Percentiles rank a stretch among this genome's conserved stretches.
These are phyloP conservation scores for Diabrotica virgifera DNA, from an alignment of 1,140 invertebrate species.

Conservation along the genomic window DNA sequence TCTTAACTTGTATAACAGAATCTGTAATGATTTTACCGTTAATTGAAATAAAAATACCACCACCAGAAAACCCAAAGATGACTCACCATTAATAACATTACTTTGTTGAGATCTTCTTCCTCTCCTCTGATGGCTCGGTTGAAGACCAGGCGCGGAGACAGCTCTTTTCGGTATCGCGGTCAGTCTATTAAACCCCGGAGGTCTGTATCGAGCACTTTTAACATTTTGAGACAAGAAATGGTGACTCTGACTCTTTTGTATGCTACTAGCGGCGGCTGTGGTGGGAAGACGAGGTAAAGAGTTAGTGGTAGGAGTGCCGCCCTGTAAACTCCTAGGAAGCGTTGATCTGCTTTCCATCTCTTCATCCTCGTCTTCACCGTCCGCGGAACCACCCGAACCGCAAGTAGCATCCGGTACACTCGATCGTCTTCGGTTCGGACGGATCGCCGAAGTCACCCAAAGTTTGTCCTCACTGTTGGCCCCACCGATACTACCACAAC, in stretches of 20 bases:
- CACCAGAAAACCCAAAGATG: constrained; percentile 4
- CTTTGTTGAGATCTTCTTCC: constrained; percentile 55
- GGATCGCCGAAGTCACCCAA: constrained; percentile 51
- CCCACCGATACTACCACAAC: constrained; percentile 76
- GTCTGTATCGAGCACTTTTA: constrained; percentile 81
- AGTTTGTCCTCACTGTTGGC: constrained; percentile 58
- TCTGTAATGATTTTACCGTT: too few relatives aligned
- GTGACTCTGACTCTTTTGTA: constrained; percentile 69
- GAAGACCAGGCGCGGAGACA: constrained; percentile 68
- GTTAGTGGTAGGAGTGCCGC: constrained; percentile 63
- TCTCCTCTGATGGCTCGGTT: constrained; percentile 55
- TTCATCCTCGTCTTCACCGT: constrained; percentile 63
- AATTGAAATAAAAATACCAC: not conserved
- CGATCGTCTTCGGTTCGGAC: constrained; percentile 56
- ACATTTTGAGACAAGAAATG: constrained; percentile 62
- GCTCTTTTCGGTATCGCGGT: constrained; percentile 61
- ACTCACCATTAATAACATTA: constrained; percentile 56
- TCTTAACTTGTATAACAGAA: too few relatives aligned
- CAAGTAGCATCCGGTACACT: constrained; percentile 67
- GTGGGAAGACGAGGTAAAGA: constrained; percentile 71
- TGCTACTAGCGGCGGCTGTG: constrained; percentile 55
- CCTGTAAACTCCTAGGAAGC: constrained; percentile 62
- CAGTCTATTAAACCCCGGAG: constrained; percentile 68
- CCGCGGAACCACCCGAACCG: constrained; percentile 60
- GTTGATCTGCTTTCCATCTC: constrained; percentile 57